These are phyloP conservation scores for Dromiciops gliroides DNA, from an alignment of 2,113 vertebrate genomes.

Conservation along the genomic window DNA sequence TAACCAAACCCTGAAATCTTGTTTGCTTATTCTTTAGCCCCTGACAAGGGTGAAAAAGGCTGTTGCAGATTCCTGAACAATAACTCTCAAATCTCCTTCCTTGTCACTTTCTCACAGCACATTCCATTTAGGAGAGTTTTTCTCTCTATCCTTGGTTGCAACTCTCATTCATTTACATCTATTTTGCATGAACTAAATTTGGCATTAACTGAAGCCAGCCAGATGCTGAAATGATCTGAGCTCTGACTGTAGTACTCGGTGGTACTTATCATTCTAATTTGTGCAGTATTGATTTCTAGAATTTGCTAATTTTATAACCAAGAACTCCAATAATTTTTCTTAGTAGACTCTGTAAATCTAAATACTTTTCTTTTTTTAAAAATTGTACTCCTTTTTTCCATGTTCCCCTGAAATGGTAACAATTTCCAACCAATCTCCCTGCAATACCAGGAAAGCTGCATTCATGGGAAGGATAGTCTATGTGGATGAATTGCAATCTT, in stretches of 20 bases:
- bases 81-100: slow-evolving; percentile 59
- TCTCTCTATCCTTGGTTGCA: slow-evolving; percentile 65
- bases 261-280: slow-evolving; percentile 73
- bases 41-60: slow-evolving; percentile 39
- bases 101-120: slow-evolving; percentile 39
- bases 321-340: slow-evolving; percentile 4
- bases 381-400: slow-evolving; percentile 19
- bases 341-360: slow-evolving; percentile 40
- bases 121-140: slow-evolving; percentile 60
- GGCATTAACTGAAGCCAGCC: slow-evolving; percentile 69
- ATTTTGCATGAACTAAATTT: slow-evolving; percentile 77
- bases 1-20: slow-evolving; percentile 18
- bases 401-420: slow-evolving; percentile 5
- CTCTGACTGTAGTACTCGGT: slow-evolving; percentile 45
- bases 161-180: slow-evolving; percentile 74
- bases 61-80: slow-evolving; percentile 54
- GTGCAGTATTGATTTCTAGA: slow-evolving; percentile 61
- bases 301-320: slow-evolving; percentile 63
- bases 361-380: slow-evolving; percentile 32
- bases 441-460: slow-evolving; percentile 9
- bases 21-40: slow-evolving; percentile 59
- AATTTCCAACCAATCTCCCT: not conserved
- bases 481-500: not conserved
- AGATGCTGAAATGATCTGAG: slow-evolving; percentile 72
- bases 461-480: slow-evolving; percentile 8